phyloP scores from a whole-genome alignment of 1,140 invertebrate species.

The Drosophila sp. region DNA sequence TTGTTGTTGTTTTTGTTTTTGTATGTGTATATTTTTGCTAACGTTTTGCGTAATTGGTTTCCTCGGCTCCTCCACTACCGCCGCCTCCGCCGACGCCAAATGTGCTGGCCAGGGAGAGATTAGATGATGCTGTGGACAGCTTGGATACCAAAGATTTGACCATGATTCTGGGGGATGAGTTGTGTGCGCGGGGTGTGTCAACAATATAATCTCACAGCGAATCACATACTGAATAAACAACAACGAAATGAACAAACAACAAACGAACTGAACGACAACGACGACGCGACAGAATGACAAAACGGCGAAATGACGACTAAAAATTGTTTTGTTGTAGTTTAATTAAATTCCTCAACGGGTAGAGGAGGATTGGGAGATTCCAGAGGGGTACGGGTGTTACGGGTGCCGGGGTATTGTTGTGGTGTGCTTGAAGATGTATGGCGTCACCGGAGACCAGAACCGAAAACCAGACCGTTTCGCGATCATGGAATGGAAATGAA shows the following conservation, averaged over 20 bases:
- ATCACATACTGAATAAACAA: constrained; percentile 23
- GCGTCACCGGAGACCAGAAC: constrained; percentile 6
- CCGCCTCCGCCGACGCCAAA: constrained; percentile 58
- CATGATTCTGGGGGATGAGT: constrained; percentile 43
- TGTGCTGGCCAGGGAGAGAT: constrained; percentile 74
- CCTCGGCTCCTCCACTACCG: constrained; percentile 51
- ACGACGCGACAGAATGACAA: no score
- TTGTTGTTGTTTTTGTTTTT: constrained; percentile 31
- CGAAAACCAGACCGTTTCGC: constrained; percentile 14
- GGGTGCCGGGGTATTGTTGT: neutral
- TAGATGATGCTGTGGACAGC: constrained; percentile 75
- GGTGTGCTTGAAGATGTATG: constrained; percentile 3
- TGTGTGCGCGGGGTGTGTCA: constrained; percentile 5
- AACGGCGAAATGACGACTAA: neutral
- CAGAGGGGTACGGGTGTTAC: neutral
- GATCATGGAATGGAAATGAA: constrained; percentile 40
- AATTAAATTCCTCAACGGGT: constrained; percentile 4
- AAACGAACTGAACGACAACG: neutral
- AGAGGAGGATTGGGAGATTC: neutral
- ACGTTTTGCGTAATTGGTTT: constrained; percentile 81
- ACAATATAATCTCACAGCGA: constrained; percentile 28
- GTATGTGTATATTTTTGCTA: constrained; percentile 52
- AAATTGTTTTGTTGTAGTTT: constrained; percentile 1
- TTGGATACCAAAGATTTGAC: constrained; percentile 81
- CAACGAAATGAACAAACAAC: constrained; percentile 2